Evolutionary conservation across 1,140 invertebrate genomes (phyloP).

Genomic region (Mizuhopecten yessoensis): DNA sequence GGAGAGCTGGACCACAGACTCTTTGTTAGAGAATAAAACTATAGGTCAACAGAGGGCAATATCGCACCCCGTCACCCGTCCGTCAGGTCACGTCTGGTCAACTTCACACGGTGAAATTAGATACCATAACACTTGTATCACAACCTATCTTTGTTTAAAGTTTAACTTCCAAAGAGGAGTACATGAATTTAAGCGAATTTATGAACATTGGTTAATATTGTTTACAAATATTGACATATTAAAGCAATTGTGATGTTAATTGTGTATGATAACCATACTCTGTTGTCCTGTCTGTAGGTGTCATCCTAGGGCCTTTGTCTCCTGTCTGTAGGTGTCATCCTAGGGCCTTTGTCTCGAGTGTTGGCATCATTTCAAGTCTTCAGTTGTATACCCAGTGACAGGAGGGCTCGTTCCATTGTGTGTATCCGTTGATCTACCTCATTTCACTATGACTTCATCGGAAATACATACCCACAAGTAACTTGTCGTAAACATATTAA

Average conservation of each 20-base stretch:
- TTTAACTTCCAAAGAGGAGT: too few relatives aligned
- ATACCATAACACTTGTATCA: too few relatives aligned
- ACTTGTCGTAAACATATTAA: not conserved
- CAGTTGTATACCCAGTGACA: not conserved
- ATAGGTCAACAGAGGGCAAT: not conserved
- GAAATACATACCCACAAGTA: not conserved
- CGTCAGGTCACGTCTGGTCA: not conserved
- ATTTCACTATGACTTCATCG: not conserved
- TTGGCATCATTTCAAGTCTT: not conserved
- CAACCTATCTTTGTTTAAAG: too few relatives aligned
- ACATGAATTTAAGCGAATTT: too few relatives aligned
- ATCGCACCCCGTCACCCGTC: not conserved
- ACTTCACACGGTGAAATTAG: not conserved
- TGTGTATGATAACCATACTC: not conserved
- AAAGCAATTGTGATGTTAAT: too few relatives aligned
- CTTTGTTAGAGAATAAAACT: not conserved
- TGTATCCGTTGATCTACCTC: not conserved
- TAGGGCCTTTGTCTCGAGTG: not conserved
- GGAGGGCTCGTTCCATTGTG: not conserved
- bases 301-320: too few relatives aligned
- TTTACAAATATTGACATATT: too few relatives aligned
- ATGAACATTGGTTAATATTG: too few relatives aligned
- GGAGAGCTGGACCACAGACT: not conserved
- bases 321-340: not conserved
- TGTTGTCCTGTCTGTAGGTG: not conserved